These are phyloP conservation scores for Lypha dubia DNA, from an alignment of 2,888 invertebrate species.

Conservation along the genomic window DNA sequence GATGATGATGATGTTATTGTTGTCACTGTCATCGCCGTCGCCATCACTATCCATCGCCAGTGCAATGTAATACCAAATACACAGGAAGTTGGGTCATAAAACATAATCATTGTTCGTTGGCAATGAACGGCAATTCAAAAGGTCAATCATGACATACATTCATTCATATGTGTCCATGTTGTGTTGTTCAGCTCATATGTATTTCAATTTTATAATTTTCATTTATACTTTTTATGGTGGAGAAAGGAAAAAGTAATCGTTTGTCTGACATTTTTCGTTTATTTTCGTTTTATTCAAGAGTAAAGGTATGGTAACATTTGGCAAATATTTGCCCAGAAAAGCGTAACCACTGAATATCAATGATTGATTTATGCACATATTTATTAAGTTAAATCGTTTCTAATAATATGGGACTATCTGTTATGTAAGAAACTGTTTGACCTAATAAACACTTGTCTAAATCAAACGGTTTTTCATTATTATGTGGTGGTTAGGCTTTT, in stretches of 20 bases:
- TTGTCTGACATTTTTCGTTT: no score
- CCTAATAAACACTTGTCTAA: no score
- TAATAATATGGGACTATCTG: no score
- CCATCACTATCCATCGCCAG: neutral
- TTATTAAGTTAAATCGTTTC: no score
- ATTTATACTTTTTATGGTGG: neutral
- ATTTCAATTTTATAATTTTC: neutral
- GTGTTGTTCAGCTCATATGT: no score
- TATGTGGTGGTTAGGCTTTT: no score
- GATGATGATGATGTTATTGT: constrained; percentile 32
- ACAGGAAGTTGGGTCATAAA: constrained; percentile 72
- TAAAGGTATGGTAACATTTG: no score
- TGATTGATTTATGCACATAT: no score
- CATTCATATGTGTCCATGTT: neutral
- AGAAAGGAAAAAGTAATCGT: neutral
- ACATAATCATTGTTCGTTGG: constrained; percentile 54
- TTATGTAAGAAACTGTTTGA: no score
- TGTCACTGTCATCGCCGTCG: neutral
- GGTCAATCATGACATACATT: constrained; percentile 52
- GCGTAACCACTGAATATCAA: no score
- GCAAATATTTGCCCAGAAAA: no score
- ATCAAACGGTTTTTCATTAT: no score
- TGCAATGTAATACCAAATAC: constrained; percentile 52
- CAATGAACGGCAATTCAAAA: constrained; percentile 70
- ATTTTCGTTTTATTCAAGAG: neutral